Percentiles rank a stretch among this genome's conserved stretches.
These are phyloP conservation scores for Scomberomorus guttatus DNA, from an alignment of 2,797 vertebrate species.

Conservation along the genomic window DNA sequence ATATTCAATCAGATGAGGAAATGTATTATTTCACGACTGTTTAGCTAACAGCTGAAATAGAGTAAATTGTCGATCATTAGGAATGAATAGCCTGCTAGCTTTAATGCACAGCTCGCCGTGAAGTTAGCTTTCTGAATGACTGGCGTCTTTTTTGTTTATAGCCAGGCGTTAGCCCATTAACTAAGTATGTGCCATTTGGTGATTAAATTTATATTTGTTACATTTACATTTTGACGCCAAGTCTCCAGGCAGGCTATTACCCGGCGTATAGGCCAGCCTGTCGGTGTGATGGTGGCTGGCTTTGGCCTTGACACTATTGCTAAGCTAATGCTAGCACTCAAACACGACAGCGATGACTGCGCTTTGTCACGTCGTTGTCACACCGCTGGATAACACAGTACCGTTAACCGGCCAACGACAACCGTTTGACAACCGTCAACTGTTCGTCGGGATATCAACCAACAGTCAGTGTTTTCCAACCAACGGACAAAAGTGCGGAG, in stretches of 20 bases:
- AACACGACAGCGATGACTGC: conserved; percentile 74
- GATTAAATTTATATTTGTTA: accelerated
- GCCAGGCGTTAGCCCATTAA: background rate
- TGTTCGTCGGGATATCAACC: background rate
- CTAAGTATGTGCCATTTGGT: accelerated
- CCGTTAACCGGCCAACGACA: conserved; percentile 12
- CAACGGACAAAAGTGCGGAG: conserved; percentile 55
- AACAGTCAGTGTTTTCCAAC: conserved; percentile 18
- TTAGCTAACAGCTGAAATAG: conserved; percentile 28
- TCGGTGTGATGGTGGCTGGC: conserved; percentile 52
- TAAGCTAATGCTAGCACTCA: conserved; percentile 69
- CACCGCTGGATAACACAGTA: conserved; percentile 31
- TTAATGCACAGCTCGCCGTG: conserved; percentile 17
- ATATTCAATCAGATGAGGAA: accelerated
- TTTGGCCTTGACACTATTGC: conserved; percentile 76
- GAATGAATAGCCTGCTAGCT: conserved; percentile 60
- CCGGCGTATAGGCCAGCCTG: conserved; percentile 47
- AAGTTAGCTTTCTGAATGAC: conserved; percentile 20
- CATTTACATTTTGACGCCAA: background rate
- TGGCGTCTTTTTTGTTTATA: background rate
- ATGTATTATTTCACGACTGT: conserved; percentile 13
- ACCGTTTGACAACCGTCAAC: background rate
- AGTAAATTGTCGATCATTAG: conserved; percentile 40
- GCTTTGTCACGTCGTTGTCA: conserved; percentile 77
- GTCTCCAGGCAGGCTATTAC: background rate